Percentiles rank a stretch among this genome's conserved stretches.
Conservation (phyloP, 2,797 vertebrate genomes). For the Argentina silus region DNA sequence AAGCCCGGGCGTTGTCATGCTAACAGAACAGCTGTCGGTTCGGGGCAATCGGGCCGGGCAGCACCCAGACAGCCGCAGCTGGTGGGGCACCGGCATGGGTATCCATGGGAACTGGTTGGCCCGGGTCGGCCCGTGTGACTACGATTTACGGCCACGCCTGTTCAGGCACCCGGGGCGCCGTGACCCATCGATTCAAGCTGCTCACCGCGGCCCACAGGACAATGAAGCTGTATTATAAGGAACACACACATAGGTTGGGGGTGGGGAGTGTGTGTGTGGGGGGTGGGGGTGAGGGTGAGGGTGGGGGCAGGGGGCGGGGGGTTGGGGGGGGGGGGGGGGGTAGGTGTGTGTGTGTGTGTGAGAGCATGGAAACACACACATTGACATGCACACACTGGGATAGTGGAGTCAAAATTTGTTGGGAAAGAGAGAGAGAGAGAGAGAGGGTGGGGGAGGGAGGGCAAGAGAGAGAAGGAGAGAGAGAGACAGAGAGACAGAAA, state of each 20-base stretch:
- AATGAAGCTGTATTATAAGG: neutral
- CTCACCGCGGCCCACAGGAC: neutral
- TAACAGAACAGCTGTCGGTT: conserved; percentile 47
- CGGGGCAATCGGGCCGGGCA: conserved; percentile 12
- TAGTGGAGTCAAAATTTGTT: neutral
- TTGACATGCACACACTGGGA: neutral
- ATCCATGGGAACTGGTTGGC: conserved; percentile 23
- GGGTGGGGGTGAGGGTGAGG: neutral
- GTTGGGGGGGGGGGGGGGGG: neutral
- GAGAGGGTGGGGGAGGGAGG: neutral
- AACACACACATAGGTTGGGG: conserved; percentile 1
- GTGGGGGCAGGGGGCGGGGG: neutral
- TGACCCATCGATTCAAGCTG: conserved; percentile 23
- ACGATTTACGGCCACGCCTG: conserved; percentile 18
- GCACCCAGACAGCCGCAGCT: conserved; percentile 27
- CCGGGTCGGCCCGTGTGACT: neutral
- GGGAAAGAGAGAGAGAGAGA: neutral
- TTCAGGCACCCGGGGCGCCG: neutral
- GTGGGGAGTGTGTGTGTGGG: neutral
- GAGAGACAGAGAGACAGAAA: neutral
- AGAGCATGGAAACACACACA: neutral
- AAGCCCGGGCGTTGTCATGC: conserved; percentile 42
- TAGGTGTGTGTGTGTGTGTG: neutral
- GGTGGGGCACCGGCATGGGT: neutral
- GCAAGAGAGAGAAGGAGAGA: neutral